phyloP scores from a whole-genome alignment of 2,113 vertebrate species.

The Ptilonorhynchus violaceus region DNA sequence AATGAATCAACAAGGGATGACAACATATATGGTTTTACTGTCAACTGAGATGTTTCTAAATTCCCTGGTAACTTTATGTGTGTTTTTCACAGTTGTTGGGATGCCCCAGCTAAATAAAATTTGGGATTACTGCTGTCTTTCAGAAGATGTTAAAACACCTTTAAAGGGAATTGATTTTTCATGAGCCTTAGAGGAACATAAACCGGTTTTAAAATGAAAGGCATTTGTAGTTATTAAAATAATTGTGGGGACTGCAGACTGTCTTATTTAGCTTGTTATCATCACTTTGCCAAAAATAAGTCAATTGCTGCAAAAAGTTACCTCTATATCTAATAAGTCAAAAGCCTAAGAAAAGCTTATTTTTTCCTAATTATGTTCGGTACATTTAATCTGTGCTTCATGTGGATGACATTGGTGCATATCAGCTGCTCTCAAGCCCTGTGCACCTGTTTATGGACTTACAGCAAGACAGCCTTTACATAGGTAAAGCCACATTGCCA shows the following conservation, averaged over 20 bases:
- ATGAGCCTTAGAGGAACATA: neutral
- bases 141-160: neutral
- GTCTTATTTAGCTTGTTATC: neutral
- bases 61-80: neutral
- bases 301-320: neutral
- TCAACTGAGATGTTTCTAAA: neutral
- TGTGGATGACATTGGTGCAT: neutral
- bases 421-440: neutral
- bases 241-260: neutral
- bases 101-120: neutral
- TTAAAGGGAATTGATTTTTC: neutral
- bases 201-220: neutral
- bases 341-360: neutral
- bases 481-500: neutral
- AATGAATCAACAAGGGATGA: neutral
- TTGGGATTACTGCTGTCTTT: neutral
- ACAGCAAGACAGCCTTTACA: accelerated
- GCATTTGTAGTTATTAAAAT: neutral
- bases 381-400: neutral
- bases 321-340: neutral
- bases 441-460: neutral
- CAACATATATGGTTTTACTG: neutral
- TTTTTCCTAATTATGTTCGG: neutral
- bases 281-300: neutral
- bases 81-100: neutral